Percentiles rank a stretch among this genome's conserved stretches.
These are phyloP conservation scores for Drosophila oshimai DNA, from an alignment of 1,140 invertebrate species.

Conservation along the genomic window DNA sequence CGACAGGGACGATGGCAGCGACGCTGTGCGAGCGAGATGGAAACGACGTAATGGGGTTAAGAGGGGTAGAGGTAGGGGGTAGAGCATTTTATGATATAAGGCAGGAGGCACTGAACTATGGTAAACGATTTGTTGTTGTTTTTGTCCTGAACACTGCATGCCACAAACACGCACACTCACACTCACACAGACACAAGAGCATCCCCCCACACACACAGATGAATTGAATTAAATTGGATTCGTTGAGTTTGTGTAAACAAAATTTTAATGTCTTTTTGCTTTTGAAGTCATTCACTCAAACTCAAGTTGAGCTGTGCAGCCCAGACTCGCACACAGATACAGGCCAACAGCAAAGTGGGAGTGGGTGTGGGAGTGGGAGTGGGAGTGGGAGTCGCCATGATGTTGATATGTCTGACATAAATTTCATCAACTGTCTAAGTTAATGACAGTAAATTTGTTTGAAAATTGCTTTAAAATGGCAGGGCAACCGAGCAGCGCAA, in stretches of 20 bases:
- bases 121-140: slow-evolving; percentile 78
- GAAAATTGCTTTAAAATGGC: slow-evolving; percentile 81
- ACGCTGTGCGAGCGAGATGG: background rate
- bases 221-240: slow-evolving; percentile 81
- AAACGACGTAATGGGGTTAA: slow-evolving; percentile 12
- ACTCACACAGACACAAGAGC: slow-evolving; percentile 4
- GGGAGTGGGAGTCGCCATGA: slow-evolving; percentile 48
- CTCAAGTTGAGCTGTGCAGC: slow-evolving; percentile 51
- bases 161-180: slow-evolving; percentile 43
- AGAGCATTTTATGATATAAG: slow-evolving; percentile 71
- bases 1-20: slow-evolving; percentile 12
- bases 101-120: slow-evolving; percentile 70
- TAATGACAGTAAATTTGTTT: slow-evolving; percentile 82
- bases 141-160: slow-evolving; percentile 56
- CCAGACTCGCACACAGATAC: slow-evolving; percentile 27
- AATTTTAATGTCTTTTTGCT: slow-evolving; percentile 81
- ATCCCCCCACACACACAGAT: slow-evolving; percentile 36
- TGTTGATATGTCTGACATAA: slow-evolving; percentile 80
- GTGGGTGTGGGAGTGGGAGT: background rate
- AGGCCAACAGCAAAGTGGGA: slow-evolving; percentile 43
- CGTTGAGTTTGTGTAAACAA: slow-evolving; percentile 80
- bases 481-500: slow-evolving; percentile 74
- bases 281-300: slow-evolving; percentile 80
- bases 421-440: slow-evolving; percentile 81
- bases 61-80: background rate